Conservation (phyloP, 2,797 vertebrate species). For the Clarias laeviceps region DNA sequence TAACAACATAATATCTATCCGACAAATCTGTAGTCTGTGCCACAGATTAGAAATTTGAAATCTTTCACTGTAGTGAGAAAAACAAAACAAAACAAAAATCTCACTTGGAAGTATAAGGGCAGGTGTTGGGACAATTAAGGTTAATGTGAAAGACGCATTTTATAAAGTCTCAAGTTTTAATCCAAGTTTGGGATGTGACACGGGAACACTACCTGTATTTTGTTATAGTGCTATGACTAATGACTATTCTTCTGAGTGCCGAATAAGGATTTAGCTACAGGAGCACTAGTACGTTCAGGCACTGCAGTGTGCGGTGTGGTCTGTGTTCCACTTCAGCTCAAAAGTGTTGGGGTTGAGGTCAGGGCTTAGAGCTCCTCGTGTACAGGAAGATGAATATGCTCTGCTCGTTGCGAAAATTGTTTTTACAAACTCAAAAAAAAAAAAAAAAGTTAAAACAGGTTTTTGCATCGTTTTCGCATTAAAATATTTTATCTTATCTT, state of each 20-base stretch:
- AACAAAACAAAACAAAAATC: background rate
- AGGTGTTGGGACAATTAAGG: background rate
- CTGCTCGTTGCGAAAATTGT: background rate
- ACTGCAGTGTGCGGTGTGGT: background rate
- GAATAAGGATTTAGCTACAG: background rate
- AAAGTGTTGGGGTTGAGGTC: background rate
- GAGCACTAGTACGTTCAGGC: background rate
- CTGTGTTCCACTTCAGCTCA: background rate
- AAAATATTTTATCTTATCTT: background rate
- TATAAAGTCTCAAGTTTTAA: background rate
- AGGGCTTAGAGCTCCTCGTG: background rate
- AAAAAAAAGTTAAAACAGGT: background rate
- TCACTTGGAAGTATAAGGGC: background rate
- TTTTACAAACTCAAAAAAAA: background rate
- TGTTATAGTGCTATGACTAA: background rate
- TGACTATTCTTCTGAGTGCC: too few species aligned
- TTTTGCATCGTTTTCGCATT: background rate
- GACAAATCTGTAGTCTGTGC: background rate
- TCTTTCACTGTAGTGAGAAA: background rate
- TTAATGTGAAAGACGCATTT: background rate
- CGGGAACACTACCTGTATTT: background rate
- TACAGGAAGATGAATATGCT: background rate
- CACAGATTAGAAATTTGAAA: too few species aligned
- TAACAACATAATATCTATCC: background rate
- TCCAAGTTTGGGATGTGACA: background rate